Base-by-base conservation (phyloP, 1,140 invertebrate genomes). In the Listronotus bonariensis region DNA sequence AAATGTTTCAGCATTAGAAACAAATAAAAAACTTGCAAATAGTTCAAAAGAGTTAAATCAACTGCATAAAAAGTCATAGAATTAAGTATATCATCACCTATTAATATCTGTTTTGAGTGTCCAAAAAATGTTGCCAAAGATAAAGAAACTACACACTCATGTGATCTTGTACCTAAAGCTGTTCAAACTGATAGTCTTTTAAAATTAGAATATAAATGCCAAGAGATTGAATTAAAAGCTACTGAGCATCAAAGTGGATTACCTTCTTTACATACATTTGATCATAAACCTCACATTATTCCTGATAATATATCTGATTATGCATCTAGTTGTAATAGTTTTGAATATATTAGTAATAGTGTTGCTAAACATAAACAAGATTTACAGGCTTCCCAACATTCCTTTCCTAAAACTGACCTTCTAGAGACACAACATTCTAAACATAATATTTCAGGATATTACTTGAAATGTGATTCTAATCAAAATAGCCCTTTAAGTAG, bases 341-440 rank as follows among this genome's bases (percentile, higher is more conserved):
- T 61, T 46, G 58, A 61, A 20, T 61, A 61, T 32, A 51, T 61
- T 5, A 14, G 43, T 5, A 46, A 31, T 12, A 45, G 14, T 65
- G 20, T 32, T 49, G 17, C 15, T 41, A n/a, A n/a, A n/a, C n/a
- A n/a, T n/a, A n/a, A n/a, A n/a, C n/a, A n/a, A n/a, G n/a, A n/a
- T n/a, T 9, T 65, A 34, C n/a, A n/a, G n/a, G n/a, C n/a, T n/a
- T n/a, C n/a, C n/a, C n/a, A 62, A 61, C 15, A 53, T 69, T 49
- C 45, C 65, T 34, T 65, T 63, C 20, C 42, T 57, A 11, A 36
- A 58, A 68, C 68, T 43, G 64, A 67, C 45, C 66, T 64, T 17
- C 36, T 57, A 11, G 11, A 59, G 31, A 41, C 15, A 14, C 32
- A n/a, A 6, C 8, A 53, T 7, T 1, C n/a, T 36, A 4, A 36